Evolutionary conservation across 2,888 invertebrate species (phyloP), one percentile per base, ranked within the genome.

Genomic region (Sinhomidia bicolor): DNA sequence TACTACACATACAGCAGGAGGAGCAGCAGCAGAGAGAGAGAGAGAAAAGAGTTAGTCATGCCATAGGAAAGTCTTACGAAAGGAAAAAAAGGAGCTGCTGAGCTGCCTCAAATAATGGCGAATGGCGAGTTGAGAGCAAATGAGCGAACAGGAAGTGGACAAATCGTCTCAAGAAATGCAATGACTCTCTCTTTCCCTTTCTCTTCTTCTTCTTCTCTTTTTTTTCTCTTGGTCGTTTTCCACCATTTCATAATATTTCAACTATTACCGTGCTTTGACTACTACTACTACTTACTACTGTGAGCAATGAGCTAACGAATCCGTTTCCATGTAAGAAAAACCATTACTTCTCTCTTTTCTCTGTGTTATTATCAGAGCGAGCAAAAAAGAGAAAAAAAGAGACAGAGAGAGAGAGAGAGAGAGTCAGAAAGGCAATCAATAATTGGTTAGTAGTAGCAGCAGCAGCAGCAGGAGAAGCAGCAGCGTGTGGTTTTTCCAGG

Each of bases 91-190:
- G n/a, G n/a, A n/a, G n/a, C n/a, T n/a, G n/a, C n/a, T n/a, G 71
- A 44, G 71, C 44, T 71, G 32, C 71, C 44, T 23, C 23, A 71
- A 71, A 17, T 71, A 23, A 71, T 65, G 65, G 41, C 12, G 65
- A 65, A 65, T 65, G 65, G 26, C 47, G 14, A 57, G 36, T n/a
- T 57, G 71, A 20, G 47, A 76, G 76, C 47, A 85, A 85, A 85
- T 85, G 85, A 85, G 85, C 12, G 62, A 62, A 85, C 26, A 74
- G 85, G 85, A 85, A 78, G 85, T 85, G 76, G 78, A 85, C 85
- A 85, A 85, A 85, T 85, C 62, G 85, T 85, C 76, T 85, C 76
- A 32, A 85, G 85, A 78, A 84, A 84, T 74, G 84, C 41, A 84
- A 84, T 76, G 65, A 80, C 80, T 80, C 62, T 51, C 51, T 78